Percentiles rank a stretch among this genome's conserved stretches.
phyloP scores from a whole-genome alignment of 2,888 invertebrate species.

The Hypena proboscidalis region DNA sequence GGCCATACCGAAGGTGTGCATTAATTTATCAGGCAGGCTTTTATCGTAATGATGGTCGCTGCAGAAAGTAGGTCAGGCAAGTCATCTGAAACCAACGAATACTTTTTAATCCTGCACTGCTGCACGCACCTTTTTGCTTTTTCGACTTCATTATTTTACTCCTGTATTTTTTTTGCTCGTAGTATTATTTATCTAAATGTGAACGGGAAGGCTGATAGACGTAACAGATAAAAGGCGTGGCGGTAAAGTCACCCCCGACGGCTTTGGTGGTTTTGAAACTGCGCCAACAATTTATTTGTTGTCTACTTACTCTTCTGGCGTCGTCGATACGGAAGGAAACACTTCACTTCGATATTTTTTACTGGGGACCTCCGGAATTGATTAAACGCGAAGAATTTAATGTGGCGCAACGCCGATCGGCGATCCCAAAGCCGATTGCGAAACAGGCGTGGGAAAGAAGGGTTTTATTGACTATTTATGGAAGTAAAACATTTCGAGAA shows the following conservation, averaged over 20 bases:
- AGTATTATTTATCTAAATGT: conserved; percentile 69
- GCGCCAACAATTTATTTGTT: conserved; percentile 79
- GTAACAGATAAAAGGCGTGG: conserved; percentile 83
- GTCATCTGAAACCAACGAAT: conserved; percentile 51
- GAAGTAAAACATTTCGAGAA: conserved; percentile 66
- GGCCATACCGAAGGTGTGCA: conserved; percentile 43
- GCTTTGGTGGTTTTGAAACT: conserved; percentile 78
- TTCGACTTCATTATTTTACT: conserved; percentile 63
- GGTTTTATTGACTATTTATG: conserved; percentile 68
- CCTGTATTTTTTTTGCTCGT: conserved; percentile 56
- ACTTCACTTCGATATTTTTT: conserved; percentile 71
- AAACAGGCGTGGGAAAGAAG: conserved; percentile 64
- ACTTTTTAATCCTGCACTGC: conserved; percentile 56
- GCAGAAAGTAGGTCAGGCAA: conserved; percentile 56
- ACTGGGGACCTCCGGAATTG: conserved; percentile 64
- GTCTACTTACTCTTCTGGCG: conserved; percentile 60
- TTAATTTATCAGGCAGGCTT: conserved; percentile 58
- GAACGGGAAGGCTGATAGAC: conserved; percentile 71
- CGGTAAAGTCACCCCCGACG: conserved; percentile 66
- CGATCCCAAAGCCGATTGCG: conserved; percentile 59
- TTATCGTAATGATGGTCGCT: conserved; percentile 60
- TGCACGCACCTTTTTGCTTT: conserved; percentile 52
- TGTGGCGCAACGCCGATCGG: conserved; percentile 66
- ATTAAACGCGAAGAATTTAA: conserved; percentile 80
- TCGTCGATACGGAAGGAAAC: conserved; percentile 69